These are phyloP conservation scores for Pocillopora meandrina DNA, from an alignment of 92 coral and sea anemone species.

Conservation along the genomic window DNA sequence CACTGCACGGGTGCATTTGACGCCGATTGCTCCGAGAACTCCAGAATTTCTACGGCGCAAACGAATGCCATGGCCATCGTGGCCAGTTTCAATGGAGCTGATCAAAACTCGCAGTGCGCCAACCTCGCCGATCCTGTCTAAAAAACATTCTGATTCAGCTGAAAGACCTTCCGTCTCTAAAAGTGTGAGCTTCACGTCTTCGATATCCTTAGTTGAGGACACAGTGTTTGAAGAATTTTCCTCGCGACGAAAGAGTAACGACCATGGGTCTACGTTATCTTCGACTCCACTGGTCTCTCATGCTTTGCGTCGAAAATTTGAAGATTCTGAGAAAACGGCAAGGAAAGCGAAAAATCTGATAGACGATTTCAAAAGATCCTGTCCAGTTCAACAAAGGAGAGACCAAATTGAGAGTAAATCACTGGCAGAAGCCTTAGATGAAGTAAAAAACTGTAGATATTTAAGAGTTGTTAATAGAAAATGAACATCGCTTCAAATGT, in stretches of 20 bases:
- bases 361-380: constrained; percentile 53
- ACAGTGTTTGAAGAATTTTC: not conserved
- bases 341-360: constrained; percentile 53
- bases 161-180: not conserved
- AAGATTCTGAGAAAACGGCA: constrained; percentile 59
- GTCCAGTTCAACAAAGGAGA: not conserved
- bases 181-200: constrained; percentile 15
- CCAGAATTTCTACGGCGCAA: constrained; percentile 14
- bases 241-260: constrained; percentile 6
- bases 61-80: not conserved
- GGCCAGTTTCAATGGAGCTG: not conserved
- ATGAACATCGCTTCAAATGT: constrained; percentile 1
- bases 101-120: constrained; percentile 8
- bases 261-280: not conserved
- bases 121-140: constrained; percentile 9
- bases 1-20: not conserved
- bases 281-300: constrained; percentile 70
- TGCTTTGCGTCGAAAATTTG: constrained; percentile 69
- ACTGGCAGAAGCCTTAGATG: constrained; percentile 68
- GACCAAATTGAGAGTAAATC: constrained; percentile 35
- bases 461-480: constrained; percentile 60
- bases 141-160: not conserved
- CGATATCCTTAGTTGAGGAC: constrained; percentile 13
- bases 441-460: constrained; percentile 75
- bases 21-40: not conserved